Conservation (phyloP, 2,113 vertebrate genomes). For the Phyllostomus hastatus region DNA sequence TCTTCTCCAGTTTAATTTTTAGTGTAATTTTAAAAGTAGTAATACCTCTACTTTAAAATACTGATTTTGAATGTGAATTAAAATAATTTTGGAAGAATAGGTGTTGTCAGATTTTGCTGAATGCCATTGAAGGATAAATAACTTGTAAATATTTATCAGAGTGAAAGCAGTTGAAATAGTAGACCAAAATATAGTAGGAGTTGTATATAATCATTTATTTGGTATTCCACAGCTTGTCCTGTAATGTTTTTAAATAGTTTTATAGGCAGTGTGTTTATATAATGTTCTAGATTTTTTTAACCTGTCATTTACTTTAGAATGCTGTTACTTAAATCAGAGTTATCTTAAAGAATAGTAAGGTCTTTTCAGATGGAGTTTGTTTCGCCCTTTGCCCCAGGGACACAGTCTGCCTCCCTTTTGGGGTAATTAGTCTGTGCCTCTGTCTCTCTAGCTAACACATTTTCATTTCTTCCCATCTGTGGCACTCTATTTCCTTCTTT, state of each 20-base stretch:
- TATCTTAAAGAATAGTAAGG: constrained; percentile 66
- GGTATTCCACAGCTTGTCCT: constrained; percentile 25
- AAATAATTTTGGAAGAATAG: constrained; percentile 34
- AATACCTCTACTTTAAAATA: not conserved
- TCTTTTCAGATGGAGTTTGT: constrained; percentile 67
- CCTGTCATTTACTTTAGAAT: constrained; percentile 56
- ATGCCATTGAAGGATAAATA: constrained; percentile 15
- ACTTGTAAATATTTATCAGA: constrained; percentile 47
- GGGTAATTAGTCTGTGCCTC: constrained; percentile 70
- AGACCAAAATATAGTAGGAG: constrained; percentile 38
- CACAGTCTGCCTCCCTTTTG: constrained; percentile 73
- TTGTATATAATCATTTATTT: constrained; percentile 33
- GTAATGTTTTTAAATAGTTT: not conserved
- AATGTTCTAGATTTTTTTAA: constrained; percentile 39
- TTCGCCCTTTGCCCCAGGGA: constrained; percentile 64
- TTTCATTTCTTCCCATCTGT: constrained; percentile 76
- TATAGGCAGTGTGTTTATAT: constrained; percentile 55
- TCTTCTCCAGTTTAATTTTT: constrained; percentile 11
- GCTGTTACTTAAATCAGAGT: constrained; percentile 60
- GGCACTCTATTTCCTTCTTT: constrained; percentile 71
- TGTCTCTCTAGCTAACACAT: constrained; percentile 58
- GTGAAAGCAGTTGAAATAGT: constrained; percentile 27
- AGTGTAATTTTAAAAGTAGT: not conserved
- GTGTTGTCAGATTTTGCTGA: constrained; percentile 43
- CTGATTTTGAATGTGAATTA: constrained; percentile 35